Conservation (phyloP, 2,797 vertebrate species). For the Trematomus bernacchii region DNA sequence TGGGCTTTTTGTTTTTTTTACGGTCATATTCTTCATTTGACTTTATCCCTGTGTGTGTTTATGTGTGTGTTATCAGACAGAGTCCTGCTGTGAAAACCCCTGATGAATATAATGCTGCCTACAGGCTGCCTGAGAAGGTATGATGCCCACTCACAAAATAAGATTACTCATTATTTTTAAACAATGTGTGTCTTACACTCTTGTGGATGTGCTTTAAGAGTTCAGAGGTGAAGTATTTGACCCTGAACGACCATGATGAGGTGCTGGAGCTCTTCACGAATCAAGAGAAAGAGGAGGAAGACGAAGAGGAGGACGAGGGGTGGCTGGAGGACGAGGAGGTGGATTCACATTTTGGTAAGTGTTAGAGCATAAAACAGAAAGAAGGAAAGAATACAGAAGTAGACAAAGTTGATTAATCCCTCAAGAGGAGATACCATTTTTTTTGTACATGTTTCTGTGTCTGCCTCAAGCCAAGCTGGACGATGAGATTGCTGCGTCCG, state of each 20-base stretch:
- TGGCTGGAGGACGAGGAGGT: conserved; percentile 52
- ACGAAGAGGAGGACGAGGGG: conserved; percentile 35
- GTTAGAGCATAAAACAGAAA: not conserved
- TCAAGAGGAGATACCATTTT: not conserved
- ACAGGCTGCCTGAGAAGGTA: conserved; percentile 90
- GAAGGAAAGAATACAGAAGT: not conserved
- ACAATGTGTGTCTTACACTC: not conserved
- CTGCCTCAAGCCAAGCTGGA: conserved; percentile 86
- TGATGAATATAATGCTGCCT: conserved; percentile 86
- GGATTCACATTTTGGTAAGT: conserved; percentile 67
- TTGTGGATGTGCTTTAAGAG: conserved; percentile 69
- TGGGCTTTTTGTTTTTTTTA: no score
- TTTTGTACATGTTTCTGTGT: not conserved
- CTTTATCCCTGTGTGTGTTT: not conserved
- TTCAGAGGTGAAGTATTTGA: conserved; percentile 87
- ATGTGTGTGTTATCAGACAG: conserved; percentile 77
- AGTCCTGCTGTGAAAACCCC: conserved; percentile 81
- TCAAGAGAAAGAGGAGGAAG: conserved; percentile 65
- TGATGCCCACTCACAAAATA: not conserved
- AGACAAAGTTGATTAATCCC: no score
- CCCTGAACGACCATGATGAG: conserved; percentile 85
- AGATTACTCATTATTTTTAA: not conserved
- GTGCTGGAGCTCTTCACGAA: conserved; percentile 86
- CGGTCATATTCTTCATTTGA: not conserved
- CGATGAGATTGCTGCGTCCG: conserved; percentile 90